phyloP scores from a whole-genome alignment of 1,140 invertebrate genomes.

The Drosophila ironensis region DNA sequence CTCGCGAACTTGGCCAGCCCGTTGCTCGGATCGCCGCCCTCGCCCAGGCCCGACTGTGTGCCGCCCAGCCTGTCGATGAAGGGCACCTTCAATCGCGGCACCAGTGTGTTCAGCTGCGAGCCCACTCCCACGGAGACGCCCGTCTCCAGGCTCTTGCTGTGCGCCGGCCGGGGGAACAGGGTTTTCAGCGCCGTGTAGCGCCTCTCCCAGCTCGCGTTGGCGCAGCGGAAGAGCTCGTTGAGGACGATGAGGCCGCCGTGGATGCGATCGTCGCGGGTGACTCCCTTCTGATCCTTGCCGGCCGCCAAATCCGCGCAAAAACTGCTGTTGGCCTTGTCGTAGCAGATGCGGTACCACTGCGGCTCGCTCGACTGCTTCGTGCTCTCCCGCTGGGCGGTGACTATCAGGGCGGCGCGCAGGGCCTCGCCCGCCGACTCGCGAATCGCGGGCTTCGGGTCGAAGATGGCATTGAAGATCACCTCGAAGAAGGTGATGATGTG shows the following conservation, averaged over 20 bases:
- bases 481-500: constrained; percentile 98
- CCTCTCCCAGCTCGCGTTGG: constrained; percentile 94
- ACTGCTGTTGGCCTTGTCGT: constrained; percentile 92
- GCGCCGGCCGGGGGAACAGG: constrained; percentile 78
- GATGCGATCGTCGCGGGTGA: constrained; percentile 93
- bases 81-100: constrained; percentile 81
- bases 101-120: constrained; percentile 69
- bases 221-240: constrained; percentile 96
- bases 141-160: constrained; percentile 73
- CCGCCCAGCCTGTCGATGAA: constrained; percentile 75
- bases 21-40: constrained; percentile 62
- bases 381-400: constrained; percentile 96
- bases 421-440: constrained; percentile 96
- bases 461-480: constrained; percentile 95
- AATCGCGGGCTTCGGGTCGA: constrained; percentile 95
- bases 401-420: constrained; percentile 94
- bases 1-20: constrained; percentile 53
- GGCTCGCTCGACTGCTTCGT: constrained; percentile 94
- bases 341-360: constrained; percentile 96
- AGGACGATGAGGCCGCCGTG: constrained; percentile 96
- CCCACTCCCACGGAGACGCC: constrained; percentile 23
- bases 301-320: constrained; percentile 87
- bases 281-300: constrained; percentile 87
- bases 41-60: constrained; percentile 57
- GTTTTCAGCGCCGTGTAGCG: constrained; percentile 88